These are phyloP conservation scores for Sebastes paucispinis DNA, from an alignment of 2,797 vertebrate species.

Conservation along the genomic window DNA sequence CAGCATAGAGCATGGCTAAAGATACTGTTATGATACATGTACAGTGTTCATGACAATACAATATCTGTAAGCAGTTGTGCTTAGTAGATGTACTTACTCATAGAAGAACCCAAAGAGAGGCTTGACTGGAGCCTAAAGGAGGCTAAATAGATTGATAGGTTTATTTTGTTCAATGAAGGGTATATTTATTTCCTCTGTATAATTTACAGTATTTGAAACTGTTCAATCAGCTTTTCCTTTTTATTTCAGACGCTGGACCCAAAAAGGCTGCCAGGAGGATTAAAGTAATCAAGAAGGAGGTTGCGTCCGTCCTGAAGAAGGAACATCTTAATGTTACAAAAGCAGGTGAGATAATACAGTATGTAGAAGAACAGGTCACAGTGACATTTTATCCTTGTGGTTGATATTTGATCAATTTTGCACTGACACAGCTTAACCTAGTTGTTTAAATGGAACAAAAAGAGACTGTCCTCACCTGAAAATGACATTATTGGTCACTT, in stretches of 20 bases:
- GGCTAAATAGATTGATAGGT: not conserved
- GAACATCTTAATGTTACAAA: slow-evolving; percentile 52
- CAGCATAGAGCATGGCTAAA: not conserved
- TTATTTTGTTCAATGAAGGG: not conserved
- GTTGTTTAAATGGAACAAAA: not conserved
- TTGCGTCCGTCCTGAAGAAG: slow-evolving; percentile 32
- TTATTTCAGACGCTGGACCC: slow-evolving; percentile 41
- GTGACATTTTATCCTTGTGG: not conserved
- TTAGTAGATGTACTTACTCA: too few species aligned
- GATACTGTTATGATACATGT: not conserved
- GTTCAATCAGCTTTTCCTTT: not conserved
- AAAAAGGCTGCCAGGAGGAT: slow-evolving; percentile 1
- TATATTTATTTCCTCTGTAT: not conserved
- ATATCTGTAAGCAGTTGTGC: not conserved
- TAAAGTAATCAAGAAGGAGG: not conserved
- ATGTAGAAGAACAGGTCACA: not conserved
- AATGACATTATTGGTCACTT: not conserved
- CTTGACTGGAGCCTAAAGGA: too few species aligned
- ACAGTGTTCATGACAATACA: not conserved
- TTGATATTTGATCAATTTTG: accelerated
- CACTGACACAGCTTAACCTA: not conserved
- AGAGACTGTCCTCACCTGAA: too few species aligned
- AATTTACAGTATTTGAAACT: not conserved
- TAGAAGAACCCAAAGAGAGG: too few species aligned
- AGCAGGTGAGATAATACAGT: slow-evolving; percentile 17